A percentile compares a stretch with the other conserved stretches of the same genome.
Conservation (phyloP, 2,888 invertebrate genomes). For the Bembecia ichneumoniformis region DNA sequence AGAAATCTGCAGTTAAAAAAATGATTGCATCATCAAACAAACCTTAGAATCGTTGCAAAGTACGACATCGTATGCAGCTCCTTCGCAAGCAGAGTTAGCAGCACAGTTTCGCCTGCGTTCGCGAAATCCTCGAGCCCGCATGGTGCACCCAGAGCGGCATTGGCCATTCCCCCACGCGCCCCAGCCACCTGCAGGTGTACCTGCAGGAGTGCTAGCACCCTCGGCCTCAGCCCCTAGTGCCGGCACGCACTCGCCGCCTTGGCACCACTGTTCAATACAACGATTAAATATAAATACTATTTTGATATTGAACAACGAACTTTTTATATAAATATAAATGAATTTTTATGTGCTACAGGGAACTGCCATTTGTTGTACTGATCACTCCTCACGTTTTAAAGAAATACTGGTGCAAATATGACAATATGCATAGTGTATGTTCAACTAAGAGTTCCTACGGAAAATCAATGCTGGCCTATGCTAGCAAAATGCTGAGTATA, state of each 20-base stretch:
- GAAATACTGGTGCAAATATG: too few species aligned
- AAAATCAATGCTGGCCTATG: too few species aligned
- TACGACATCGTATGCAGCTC: conserved; percentile 74
- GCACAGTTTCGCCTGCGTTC: conserved; percentile 72
- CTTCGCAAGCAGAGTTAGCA: conserved; percentile 73
- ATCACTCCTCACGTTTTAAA: too few species aligned
- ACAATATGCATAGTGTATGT: too few species aligned
- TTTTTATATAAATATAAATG: too few species aligned
- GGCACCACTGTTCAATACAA: conserved; percentile 71
- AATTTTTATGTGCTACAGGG: too few species aligned
- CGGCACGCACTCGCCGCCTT: conserved; percentile 75
- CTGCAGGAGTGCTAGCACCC: conserved; percentile 33
- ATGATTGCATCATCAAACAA: background rate
- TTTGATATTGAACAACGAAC: too few species aligned
- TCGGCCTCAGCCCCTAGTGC: conserved; percentile 54
- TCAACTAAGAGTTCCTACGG: too few species aligned
- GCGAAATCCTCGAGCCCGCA: conserved; percentile 74
- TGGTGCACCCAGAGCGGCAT: conserved; percentile 79
- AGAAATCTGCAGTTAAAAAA: too few species aligned
- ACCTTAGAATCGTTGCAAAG: conserved; percentile 79
- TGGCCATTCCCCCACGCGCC: conserved; percentile 72
- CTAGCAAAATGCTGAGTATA: too few species aligned
- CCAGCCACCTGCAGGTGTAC: conserved; percentile 71
- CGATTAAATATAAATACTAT: background rate
- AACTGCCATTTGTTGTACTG: too few species aligned